phyloP scores from a whole-genome alignment of 2,797 vertebrate genomes.

The Hypotaenidia philippensis region DNA sequence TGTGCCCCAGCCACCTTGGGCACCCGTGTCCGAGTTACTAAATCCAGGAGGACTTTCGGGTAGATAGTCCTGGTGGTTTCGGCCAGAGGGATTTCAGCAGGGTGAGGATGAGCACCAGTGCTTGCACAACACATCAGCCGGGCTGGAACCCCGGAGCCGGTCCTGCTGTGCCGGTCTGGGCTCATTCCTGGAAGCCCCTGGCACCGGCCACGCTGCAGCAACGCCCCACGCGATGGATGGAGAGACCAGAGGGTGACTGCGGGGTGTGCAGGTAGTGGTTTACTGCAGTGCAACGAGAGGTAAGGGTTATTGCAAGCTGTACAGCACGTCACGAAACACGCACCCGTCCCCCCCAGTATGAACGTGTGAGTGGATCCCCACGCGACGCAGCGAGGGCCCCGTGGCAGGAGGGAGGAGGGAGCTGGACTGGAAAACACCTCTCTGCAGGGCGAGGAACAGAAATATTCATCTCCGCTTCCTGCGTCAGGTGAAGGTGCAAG shows the following conservation, averaged over 20 bases:
- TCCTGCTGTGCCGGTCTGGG: neutral
- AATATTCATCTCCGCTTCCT: neutral
- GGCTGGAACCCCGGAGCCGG: neutral
- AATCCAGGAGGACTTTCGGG: neutral
- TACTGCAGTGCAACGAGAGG: conserved; percentile 15
- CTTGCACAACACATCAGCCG: neutral
- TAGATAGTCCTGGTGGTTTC: neutral
- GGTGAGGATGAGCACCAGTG: accelerated
- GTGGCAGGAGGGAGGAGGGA: neutral
- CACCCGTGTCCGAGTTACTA: neutral
- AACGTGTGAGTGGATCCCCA: neutral
- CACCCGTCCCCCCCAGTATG: neutral
- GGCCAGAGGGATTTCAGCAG: neutral
- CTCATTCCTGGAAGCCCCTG: conserved; percentile 35
- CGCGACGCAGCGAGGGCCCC: neutral
- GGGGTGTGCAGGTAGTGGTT: neutral
- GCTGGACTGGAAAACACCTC: neutral
- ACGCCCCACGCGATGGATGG: accelerated
- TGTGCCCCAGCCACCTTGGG: neutral
- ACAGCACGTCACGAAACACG: neutral
- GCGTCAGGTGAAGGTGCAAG: neutral
- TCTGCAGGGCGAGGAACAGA: neutral
- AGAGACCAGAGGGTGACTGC: neutral
- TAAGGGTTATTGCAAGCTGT: neutral
- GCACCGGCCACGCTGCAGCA: neutral